These are phyloP conservation scores for Numida meleagris DNA, from an alignment of 2,113 vertebrate genomes.

Conservation along the genomic window DNA sequence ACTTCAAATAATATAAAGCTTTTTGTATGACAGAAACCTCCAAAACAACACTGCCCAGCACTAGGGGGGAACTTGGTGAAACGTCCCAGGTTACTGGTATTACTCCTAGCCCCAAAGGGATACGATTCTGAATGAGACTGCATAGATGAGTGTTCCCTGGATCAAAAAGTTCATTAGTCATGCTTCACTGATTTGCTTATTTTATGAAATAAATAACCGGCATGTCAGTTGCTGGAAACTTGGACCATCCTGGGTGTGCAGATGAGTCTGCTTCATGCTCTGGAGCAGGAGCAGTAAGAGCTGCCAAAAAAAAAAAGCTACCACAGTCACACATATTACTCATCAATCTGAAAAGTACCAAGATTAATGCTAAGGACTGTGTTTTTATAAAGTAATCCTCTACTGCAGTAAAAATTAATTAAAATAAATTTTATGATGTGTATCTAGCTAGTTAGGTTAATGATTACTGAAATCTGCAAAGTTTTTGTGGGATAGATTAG, in stretches of 20 bases:
- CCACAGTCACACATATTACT: not conserved
- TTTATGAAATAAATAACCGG: conserved; percentile 31
- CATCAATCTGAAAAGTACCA: conserved; percentile 33
- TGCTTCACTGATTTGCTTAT: conserved; percentile 23
- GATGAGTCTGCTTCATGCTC: not conserved
- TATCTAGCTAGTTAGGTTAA: not conserved
- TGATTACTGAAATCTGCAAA: not conserved
- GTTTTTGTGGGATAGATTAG: not conserved
- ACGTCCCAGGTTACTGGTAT: not conserved
- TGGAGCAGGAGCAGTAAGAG: not conserved
- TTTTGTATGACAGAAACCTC: not conserved
- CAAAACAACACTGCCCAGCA: not conserved
- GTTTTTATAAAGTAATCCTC: conserved; percentile 1
- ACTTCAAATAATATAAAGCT: not conserved
- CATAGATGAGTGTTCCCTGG: not conserved
- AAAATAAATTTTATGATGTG: not conserved
- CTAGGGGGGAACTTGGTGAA: not conserved
- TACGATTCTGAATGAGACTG: not conserved
- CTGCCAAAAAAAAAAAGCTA: not conserved
- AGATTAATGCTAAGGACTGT: not conserved
- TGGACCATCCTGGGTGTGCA: not conserved
- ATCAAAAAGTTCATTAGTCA: conserved; percentile 43
- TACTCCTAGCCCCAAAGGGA: not conserved
- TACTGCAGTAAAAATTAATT: not conserved
- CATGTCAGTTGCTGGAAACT: conserved; percentile 46